Evolutionary conservation across 2,797 vertebrate species (phyloP), one percentile per base, ranked within the genome.

Genomic region (Uromys caudimaculatus): DNA sequence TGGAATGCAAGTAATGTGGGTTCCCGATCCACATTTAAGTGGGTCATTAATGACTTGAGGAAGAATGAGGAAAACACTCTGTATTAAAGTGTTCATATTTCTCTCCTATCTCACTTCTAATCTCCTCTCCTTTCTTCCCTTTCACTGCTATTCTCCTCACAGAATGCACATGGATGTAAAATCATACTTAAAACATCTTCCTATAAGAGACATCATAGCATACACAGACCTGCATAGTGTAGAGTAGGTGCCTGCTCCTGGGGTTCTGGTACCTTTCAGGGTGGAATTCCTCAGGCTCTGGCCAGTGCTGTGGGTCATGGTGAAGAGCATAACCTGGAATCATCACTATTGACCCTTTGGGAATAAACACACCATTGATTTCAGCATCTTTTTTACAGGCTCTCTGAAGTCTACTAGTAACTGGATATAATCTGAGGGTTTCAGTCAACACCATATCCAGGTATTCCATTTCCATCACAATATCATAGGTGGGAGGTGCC

Each of bases 381-480:
- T 81, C 41, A 38, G 73, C 17, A 81, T 88, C 92, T 60, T 73
- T 16, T 24, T 88, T 93, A 50, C 32, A 81, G 32, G 6, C 0
- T n/a, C 84, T 93, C 23, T 79, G 14, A 60, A 88, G 1, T 93
- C 73, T 79, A 8, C 0, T 16, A 58, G 0, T 14, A 73, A 81
- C 1, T 58, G 60, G n/a, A 4, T 58, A 93, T 3, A 87, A 14
- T 54, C 75, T 87, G n/a, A 87, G 83, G 16, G 60, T 56, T 35
- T 91, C 77, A 44, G 24, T 91, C 17, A 91, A 0, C 27, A 90
- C 76, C 76, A 81, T 81, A 50, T 91, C 89, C 3, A 93, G n/a
- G 38, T 86, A 86, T 1, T 87, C 83, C 83, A 93, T 78, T 0
- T 78, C 27, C 62, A 56, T 84, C 23, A 93, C 13, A 3, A 0